Percentiles rank a stretch among this genome's conserved stretches.
Conservation (phyloP, 2,113 vertebrate genomes). For the Ammospiza nelsoni region DNA sequence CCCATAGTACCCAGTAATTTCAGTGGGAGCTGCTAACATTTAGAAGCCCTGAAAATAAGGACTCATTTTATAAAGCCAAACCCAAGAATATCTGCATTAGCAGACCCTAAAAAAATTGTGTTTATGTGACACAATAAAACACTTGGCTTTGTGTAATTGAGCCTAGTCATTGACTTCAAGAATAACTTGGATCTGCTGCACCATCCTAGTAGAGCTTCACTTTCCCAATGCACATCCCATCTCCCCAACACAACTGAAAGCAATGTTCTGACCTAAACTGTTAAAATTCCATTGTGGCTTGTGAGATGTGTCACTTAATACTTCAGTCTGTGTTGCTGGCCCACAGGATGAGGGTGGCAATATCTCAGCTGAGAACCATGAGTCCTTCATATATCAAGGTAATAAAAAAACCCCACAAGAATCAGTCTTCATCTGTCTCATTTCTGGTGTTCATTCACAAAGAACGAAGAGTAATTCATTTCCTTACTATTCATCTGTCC, state of each 20-base stretch:
- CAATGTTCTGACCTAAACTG: background rate
- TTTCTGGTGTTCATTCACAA: background rate
- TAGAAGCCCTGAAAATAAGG: background rate
- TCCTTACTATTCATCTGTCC: background rate
- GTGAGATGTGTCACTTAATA: background rate
- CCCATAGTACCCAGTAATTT: background rate
- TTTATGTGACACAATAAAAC: too few species aligned
- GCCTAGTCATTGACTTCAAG: too few species aligned
- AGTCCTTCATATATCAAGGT: background rate
- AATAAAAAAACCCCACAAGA: background rate
- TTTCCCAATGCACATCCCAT: background rate
- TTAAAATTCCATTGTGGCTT: background rate
- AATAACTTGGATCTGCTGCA: too few species aligned
- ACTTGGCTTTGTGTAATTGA: too few species aligned
- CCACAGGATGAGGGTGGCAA: background rate
- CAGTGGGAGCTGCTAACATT: background rate
- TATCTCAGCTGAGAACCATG: background rate
- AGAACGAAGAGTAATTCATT: constrained; percentile 37
- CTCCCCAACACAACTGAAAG: background rate
- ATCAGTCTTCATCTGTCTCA: background rate
- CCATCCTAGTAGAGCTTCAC: background rate
- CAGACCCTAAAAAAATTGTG: too few species aligned
- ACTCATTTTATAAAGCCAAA: background rate
- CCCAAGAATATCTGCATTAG: background rate
- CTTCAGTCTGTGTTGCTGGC: rapidly evolving